Evolutionary conservation across 2,797 vertebrate species (phyloP), one percentile per base, ranked within the genome.

Genomic region (Poliocrania exsul): DNA sequence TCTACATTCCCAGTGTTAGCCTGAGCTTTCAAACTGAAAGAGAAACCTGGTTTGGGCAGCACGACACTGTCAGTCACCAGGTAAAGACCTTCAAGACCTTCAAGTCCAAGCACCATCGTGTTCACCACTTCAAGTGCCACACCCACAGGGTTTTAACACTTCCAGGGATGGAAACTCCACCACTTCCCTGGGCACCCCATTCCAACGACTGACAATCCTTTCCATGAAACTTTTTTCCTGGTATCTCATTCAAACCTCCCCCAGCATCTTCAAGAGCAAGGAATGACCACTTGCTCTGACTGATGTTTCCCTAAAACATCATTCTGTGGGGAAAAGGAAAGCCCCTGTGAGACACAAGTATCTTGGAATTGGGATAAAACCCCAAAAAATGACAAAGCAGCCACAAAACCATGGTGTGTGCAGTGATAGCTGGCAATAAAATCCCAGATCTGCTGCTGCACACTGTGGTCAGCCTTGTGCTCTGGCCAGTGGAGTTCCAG

Each of bases 371-470:
- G 13, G 23, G 47, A 53, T n/a, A 61, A 71, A 86, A n/a, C 35
- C 26, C 38, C 29, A 31, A 53, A 50, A 35, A 47, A 80, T 19
- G 14, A 56, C 44, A 46, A 46, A 71, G 13, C 0, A 73, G 46
- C 54, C 37, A 46, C 71, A 82, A 38, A 69, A 26, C 5, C 35
- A 37, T 6, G 3, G 5, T 0, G 0, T 37, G 49, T 17, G 40
- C 90, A 81, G 61, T 19, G 26, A 46, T 0, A 54, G 31, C 13
- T 13, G 9, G 53, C 31, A 91, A 51, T 5, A 18, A 24, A 40
- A 51, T 0, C 65, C 29, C 53, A 47, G 82, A 1, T 10, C 25
- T 66, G 25, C 42, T 1, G 2, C 71, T n/a, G 4, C 81, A 21
- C 16, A 16, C 0, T 56, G 82, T 24, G 82, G 28, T 54, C 69